These are phyloP conservation scores for Brachyrhaphis roseni DNA, from an alignment of 2,797 vertebrate species.

Conservation along the genomic window DNA sequence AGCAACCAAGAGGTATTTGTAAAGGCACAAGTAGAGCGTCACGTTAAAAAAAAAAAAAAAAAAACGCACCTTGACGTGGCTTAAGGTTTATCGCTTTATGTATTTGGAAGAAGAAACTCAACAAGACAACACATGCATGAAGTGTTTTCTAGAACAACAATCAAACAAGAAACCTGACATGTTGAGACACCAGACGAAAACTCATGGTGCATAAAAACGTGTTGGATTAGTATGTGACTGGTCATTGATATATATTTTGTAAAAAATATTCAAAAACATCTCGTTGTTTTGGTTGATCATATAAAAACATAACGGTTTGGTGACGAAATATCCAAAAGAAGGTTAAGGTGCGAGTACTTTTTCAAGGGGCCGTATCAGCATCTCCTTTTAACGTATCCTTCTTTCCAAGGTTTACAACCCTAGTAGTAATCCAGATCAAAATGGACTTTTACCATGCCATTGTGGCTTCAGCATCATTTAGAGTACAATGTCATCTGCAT, in stretches of 20 bases:
- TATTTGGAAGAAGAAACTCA: background rate
- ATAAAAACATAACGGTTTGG: background rate
- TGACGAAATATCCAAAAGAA: background rate
- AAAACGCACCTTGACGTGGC: slow-evolving; percentile 13
- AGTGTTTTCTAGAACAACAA: background rate
- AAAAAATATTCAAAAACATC: background rate
- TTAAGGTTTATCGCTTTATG: slow-evolving; percentile 5
- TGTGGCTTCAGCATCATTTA: background rate
- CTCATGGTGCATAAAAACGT: background rate
- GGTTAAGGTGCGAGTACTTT: background rate
- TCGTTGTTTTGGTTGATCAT: background rate
- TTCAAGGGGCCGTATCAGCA: background rate
- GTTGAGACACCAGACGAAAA: background rate
- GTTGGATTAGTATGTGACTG: background rate
- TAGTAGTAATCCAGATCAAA: background rate
- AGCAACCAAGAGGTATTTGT: slow-evolving; percentile 2
- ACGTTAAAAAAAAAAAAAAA: background rate
- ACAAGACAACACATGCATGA: slow-evolving; percentile 8
- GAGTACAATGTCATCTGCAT: background rate
- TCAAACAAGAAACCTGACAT: background rate
- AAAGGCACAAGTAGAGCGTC: slow-evolving; percentile 1
- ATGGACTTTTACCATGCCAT: background rate
- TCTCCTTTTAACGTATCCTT: background rate
- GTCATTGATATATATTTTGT: background rate
- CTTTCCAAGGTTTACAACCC: background rate